Conservation (phyloP, 2,888 invertebrate species). For the Eristalis tenax region DNA sequence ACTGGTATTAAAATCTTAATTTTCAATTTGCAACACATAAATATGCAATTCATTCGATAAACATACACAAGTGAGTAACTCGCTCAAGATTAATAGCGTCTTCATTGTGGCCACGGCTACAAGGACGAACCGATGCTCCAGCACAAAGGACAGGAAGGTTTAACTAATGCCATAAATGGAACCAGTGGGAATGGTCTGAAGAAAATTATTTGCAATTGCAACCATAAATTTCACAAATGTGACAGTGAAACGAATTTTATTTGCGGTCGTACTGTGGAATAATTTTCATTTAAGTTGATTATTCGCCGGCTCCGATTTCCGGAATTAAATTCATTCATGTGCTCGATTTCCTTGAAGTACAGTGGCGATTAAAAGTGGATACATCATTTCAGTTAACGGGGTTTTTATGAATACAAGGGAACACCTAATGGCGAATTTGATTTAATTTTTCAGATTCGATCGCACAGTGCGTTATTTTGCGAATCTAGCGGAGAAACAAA, state of each 20-base stretch:
- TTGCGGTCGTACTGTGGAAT: not conserved
- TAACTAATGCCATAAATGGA: slow-evolving; percentile 21
- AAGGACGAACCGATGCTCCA: not conserved
- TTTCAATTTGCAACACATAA: slow-evolving; percentile 10
- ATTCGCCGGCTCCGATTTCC: not conserved
- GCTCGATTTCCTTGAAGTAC: no score
- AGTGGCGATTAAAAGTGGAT: no score
- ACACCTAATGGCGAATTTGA: no score
- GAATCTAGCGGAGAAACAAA: no score
- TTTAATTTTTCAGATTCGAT: no score
- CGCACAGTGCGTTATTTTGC: no score
- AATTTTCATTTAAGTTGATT: not conserved
- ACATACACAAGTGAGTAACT: not conserved
- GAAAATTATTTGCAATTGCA: slow-evolving; percentile 27
- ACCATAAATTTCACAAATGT: slow-evolving; percentile 1
- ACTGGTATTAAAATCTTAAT: slow-evolving; percentile 45
- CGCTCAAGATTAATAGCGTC: not conserved
- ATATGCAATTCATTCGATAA: slow-evolving; percentile 14
- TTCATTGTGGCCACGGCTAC: not conserved
- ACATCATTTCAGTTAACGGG: no score
- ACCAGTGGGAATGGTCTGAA: slow-evolving; percentile 8
- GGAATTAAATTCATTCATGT: no score
- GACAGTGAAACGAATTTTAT: slow-evolving; percentile 21
- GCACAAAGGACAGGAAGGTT: not conserved
- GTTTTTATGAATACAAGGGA: no score